Evolutionary conservation across 2,113 vertebrate genomes (phyloP).

Genomic region (Heterotis niloticus): DNA sequence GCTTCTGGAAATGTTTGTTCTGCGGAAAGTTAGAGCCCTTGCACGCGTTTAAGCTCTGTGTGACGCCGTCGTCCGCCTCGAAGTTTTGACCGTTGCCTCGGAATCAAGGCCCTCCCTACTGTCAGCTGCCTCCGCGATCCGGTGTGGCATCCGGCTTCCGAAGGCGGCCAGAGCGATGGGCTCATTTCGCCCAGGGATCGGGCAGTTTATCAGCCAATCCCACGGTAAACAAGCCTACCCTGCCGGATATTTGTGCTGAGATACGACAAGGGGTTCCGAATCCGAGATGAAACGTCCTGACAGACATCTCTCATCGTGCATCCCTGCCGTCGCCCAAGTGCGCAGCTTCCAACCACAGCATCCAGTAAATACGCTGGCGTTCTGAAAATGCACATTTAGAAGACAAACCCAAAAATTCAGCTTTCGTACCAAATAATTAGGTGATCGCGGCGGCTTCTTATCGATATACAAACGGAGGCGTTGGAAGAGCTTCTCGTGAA

Average conservation of each 20-base stretch:
- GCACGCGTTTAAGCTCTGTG: background rate
- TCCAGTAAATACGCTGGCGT: background rate
- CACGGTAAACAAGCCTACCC: background rate
- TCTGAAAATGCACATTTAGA: background rate
- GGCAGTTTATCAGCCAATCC: slow-evolving; percentile 7
- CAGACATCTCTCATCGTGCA: slow-evolving; percentile 11
- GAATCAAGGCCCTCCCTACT: background rate
- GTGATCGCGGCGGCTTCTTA: no score
- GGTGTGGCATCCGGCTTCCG: background rate
- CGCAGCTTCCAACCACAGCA: background rate
- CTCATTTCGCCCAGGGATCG: slow-evolving; percentile 7
- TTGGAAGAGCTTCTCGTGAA: no score
- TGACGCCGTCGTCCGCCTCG: background rate
- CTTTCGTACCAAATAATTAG: background rate
- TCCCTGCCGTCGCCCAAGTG: background rate
- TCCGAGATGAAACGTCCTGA: slow-evolving; percentile 10
- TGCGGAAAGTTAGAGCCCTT: background rate
- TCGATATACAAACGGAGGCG: no score
- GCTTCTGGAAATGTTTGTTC: background rate
- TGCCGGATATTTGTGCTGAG: slow-evolving; percentile 12
- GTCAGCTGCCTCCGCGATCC: background rate
- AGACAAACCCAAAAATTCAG: background rate
- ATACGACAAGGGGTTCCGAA: background rate
- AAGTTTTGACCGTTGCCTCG: background rate
- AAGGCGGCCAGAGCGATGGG: background rate